Evolutionary conservation across 2,113 vertebrate genomes (phyloP).

Genomic region (Misgurnus mizolepis): DNA sequence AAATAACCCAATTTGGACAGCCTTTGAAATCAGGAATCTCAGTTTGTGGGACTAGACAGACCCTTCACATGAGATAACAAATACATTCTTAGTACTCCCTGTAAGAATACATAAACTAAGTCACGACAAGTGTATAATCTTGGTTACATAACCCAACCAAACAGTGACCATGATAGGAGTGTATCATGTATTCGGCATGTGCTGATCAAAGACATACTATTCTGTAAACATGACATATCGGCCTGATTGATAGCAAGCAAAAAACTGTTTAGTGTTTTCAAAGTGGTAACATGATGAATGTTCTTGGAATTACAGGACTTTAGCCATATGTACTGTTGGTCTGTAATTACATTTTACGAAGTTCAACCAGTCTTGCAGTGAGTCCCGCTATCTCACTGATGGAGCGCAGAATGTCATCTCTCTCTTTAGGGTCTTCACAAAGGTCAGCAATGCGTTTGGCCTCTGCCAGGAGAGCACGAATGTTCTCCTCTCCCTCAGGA

Average conservation of each 20-base stretch:
- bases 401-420: conserved; percentile 94
- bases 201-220: not conserved
- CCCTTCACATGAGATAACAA: conserved; percentile 57
- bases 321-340: conserved; percentile 76
- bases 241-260: not conserved
- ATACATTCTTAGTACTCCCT: conserved; percentile 65
- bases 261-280: not conserved
- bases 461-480: conserved; percentile 87
- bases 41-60: conserved; percentile 46
- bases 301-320: not conserved
- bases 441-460: conserved; percentile 93
- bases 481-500: conserved; percentile 93
- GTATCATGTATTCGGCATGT: conserved; percentile 1
- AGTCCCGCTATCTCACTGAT: conserved; percentile 90
- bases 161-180: not conserved
- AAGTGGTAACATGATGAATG: not conserved
- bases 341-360: conserved; percentile 70
- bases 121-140: conserved; percentile 38
- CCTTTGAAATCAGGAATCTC: conserved; percentile 50
- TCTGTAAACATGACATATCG: not conserved
- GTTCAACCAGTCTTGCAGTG: conserved; percentile 87
- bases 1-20: conserved; percentile 5
- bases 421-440: conserved; percentile 94
- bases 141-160: not conserved
- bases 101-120: conserved; percentile 53